phyloP scores from a whole-genome alignment of 1,140 invertebrate genomes.

The Drosophila melanica region DNA sequence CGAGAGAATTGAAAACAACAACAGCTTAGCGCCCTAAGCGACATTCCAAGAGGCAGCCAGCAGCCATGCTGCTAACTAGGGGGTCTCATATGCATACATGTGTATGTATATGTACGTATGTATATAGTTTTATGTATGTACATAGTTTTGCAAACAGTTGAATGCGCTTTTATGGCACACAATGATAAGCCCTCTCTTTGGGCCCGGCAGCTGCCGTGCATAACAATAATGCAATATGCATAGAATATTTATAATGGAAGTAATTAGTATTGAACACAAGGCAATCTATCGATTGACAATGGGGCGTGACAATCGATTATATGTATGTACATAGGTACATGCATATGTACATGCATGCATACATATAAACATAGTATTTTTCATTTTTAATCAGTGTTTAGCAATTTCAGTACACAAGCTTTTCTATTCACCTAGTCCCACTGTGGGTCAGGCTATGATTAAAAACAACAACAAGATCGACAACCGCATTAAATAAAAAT shows the following conservation, averaged over 20 bases:
- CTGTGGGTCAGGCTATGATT: constrained; percentile 57
- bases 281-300: constrained; percentile 40
- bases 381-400: constrained; percentile 14
- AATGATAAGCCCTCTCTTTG: constrained; percentile 38
- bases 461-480: constrained; percentile 30
- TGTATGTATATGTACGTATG: not conserved
- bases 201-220: constrained; percentile 41
- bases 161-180: constrained; percentile 62
- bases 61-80: constrained; percentile 21
- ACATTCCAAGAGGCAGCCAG: constrained; percentile 47
- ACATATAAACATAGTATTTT: not conserved
- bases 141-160: constrained; percentile 59
- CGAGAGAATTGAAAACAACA: constrained; percentile 48
- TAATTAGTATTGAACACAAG: constrained; percentile 74
- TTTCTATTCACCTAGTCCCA: constrained; percentile 33
- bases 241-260: constrained; percentile 62
- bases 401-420: constrained; percentile 4
- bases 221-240: constrained; percentile 57
- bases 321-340: not conserved
- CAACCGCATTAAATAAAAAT: constrained; percentile 47
- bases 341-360: not conserved
- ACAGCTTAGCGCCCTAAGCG: constrained; percentile 34
- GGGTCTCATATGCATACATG: constrained; percentile 17
- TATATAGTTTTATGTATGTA: not conserved
- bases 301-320: constrained; percentile 14